phyloP scores from a whole-genome alignment of 2,113 vertebrate genomes.

The Corythaixoides concolor region DNA sequence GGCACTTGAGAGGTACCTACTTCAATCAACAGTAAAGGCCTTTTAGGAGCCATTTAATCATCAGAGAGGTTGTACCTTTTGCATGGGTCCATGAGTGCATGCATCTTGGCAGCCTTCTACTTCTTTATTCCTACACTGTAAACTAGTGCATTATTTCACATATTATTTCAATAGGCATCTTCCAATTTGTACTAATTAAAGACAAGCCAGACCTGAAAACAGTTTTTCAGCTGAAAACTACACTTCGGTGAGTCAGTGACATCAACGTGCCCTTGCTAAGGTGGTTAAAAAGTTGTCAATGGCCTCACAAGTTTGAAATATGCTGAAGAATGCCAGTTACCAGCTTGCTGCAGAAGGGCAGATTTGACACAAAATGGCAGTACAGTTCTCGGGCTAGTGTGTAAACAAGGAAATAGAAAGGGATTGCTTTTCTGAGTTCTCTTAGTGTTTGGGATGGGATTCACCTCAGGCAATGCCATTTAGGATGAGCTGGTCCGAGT shows the following conservation, averaged over 20 bases:
- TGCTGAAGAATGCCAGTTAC: not conserved
- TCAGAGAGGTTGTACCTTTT: not conserved
- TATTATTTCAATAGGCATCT: not conserved
- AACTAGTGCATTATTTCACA: fast-evolving
- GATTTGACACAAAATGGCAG: not conserved
- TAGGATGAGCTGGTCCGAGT: fast-evolving
- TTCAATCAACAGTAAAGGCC: not conserved
- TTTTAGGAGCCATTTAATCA: not conserved
- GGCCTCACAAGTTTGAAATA: not conserved
- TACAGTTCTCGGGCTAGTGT: not conserved
- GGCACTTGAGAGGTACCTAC: not conserved
- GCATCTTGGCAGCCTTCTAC: not conserved
- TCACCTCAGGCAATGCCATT: not conserved
- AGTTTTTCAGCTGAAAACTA: not conserved
- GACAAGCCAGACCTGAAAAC: not conserved
- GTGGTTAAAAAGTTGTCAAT: not conserved
- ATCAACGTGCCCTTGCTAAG: not conserved
- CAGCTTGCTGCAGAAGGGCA: not conserved
- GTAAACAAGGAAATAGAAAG: not conserved
- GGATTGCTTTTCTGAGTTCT: not conserved
- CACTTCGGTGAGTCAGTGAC: not conserved
- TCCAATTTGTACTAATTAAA: not conserved
- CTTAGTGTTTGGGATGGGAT: not conserved
- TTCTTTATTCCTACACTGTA: not conserved
- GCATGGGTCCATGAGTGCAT: not conserved